A percentile compares a stretch with the other conserved stretches of the same genome.
These are phyloP conservation scores for Drosophila teissieri DNA, from an alignment of 1,140 invertebrate genomes.

Conservation along the genomic window DNA sequence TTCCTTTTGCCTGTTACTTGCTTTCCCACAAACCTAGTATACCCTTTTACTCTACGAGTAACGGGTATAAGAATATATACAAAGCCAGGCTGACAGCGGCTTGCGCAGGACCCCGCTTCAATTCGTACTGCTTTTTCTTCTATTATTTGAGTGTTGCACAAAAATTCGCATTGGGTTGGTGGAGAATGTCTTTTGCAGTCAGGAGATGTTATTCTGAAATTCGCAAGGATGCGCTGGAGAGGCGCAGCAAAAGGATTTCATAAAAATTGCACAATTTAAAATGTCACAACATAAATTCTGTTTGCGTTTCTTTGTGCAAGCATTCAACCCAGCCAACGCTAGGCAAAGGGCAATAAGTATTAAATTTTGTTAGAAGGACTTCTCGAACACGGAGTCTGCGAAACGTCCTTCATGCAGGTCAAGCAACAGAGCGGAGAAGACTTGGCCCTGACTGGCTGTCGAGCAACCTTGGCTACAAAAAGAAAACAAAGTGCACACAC, in stretches of 20 bases:
- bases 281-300: slow-evolving; percentile 85
- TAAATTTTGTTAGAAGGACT: slow-evolving; percentile 81
- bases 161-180: slow-evolving; percentile 65
- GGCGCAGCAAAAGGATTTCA: slow-evolving; percentile 81
- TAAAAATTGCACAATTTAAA: slow-evolving; percentile 85
- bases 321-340: slow-evolving; percentile 48
- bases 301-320: slow-evolving; percentile 80
- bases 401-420: slow-evolving; percentile 67
- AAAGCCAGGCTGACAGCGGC: slow-evolving; percentile 68
- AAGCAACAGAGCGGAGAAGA: slow-evolving; percentile 36
- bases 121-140: slow-evolving; percentile 15
- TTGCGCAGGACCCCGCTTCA: slow-evolving; percentile 58
- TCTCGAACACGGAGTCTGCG: slow-evolving; percentile 39
- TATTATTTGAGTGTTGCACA: slow-evolving; percentile 58
- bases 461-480: slow-evolving; percentile 66
- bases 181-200: slow-evolving; percentile 69
- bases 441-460: slow-evolving; percentile 75
- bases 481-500: slow-evolving; percentile 79
- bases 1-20: no score
- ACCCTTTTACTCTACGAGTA: no score
- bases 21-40: no score
- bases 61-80: slow-evolving; percentile 82
- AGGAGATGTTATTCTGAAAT: slow-evolving; percentile 14
- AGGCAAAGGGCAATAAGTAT: slow-evolving; percentile 74
- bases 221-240: slow-evolving; percentile 50